Conservation (phyloP, 2,888 invertebrate genomes). For the Dromius quadrimaculatus region DNA sequence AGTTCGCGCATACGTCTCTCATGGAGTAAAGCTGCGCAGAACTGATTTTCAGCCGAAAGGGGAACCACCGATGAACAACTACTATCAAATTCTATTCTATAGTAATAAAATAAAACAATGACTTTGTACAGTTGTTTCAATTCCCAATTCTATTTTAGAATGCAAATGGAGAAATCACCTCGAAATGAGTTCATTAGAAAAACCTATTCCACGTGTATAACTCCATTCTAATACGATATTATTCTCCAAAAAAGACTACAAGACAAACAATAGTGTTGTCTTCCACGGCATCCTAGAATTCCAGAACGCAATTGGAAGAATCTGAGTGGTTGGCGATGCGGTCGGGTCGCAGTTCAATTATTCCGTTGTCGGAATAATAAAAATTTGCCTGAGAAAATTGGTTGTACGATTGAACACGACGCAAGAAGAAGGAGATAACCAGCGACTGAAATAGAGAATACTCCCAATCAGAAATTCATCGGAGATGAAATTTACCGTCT, state of each 20-base stretch:
- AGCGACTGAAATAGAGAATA: slow-evolving; percentile 32
- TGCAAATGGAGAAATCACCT: too few species aligned
- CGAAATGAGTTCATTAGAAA: too few species aligned
- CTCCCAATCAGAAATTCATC: slow-evolving; percentile 50
- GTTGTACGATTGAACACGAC: slow-evolving; percentile 24
- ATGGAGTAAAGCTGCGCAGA: too few species aligned
- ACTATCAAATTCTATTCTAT: too few species aligned
- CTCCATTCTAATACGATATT: background rate
- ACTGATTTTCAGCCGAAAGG: too few species aligned
- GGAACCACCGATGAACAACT: too few species aligned
- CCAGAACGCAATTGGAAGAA: too few species aligned
- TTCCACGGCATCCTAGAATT: background rate
- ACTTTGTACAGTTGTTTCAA: background rate
- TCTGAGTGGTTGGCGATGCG: slow-evolving; percentile 3
- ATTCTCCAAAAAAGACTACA: background rate
- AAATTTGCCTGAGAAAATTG: slow-evolving; percentile 50
- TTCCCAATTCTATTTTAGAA: background rate
- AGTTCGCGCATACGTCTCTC: too few species aligned
- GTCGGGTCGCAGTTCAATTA: slow-evolving; percentile 42
- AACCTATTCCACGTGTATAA: background rate
- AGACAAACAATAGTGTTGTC: background rate
- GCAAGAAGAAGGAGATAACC: slow-evolving; percentile 39
- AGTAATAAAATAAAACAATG: background rate
- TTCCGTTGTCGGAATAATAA: slow-evolving; percentile 42
- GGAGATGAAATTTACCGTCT: slow-evolving; percentile 47